Evolutionary conservation across 2,797 vertebrate genomes (phyloP).

Genomic region (Myripristis murdjan): DNA sequence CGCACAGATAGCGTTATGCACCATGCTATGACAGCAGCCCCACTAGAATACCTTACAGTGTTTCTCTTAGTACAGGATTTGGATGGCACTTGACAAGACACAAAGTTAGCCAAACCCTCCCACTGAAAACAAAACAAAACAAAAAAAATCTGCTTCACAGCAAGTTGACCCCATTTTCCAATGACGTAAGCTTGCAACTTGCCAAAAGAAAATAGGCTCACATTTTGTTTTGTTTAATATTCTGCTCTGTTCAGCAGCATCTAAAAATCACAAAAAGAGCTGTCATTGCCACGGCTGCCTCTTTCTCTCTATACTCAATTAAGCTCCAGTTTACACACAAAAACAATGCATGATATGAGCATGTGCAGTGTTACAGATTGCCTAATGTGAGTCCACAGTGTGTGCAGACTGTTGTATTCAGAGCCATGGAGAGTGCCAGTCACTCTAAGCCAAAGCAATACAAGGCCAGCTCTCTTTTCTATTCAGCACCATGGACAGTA

Average conservation of each 20-base stretch:
- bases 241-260: background rate
- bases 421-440: conserved; percentile 13
- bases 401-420: background rate
- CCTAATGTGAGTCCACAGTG: background rate
- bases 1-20: conserved; percentile 16
- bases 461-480: conserved; percentile 1
- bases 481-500: conserved; percentile 44
- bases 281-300: too few species aligned
- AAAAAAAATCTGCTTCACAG: background rate
- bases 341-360: background rate
- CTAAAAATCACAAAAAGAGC: background rate
- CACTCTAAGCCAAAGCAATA: conserved; percentile 13
- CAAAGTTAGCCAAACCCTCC: conserved; percentile 15
- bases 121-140: conserved; percentile 22
- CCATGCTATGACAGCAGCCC: conserved; percentile 27
- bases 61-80: conserved; percentile 25
- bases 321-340: background rate
- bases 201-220: background rate
- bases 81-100: conserved; percentile 22
- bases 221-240: background rate
- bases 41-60: background rate
- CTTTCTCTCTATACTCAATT: background rate
- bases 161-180: background rate
- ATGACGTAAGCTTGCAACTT: background rate
- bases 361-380: background rate